These are phyloP conservation scores for Avahi laniger DNA, from an alignment of 2,797 vertebrate species.

Conservation along the genomic window DNA sequence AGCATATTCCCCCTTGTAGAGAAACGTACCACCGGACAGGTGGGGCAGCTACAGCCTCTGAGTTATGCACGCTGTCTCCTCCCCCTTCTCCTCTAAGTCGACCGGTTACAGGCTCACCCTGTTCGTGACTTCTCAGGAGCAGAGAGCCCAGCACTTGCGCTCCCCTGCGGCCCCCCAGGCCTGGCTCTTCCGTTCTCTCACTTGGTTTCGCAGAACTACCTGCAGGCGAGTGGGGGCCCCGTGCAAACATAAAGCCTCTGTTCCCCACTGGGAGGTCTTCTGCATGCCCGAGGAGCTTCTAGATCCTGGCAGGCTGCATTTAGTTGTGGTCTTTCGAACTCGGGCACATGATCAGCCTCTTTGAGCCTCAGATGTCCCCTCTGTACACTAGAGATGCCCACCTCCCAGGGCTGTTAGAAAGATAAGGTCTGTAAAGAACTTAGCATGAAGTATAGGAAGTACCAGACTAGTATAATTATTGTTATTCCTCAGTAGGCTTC, in stretches of 20 bases:
- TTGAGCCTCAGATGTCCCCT: not conserved
- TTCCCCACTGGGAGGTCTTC: not conserved
- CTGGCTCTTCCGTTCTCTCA: not conserved
- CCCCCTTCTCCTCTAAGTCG: not conserved
- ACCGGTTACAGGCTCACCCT: too few relatives aligned
- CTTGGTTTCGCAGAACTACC: not conserved
- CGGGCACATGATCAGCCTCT: not conserved
- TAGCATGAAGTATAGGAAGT: not conserved
- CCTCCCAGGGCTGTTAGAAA: not conserved
- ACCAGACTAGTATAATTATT: not conserved
- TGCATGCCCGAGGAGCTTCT: not conserved
- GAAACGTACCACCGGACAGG: not conserved
- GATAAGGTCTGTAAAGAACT: too few relatives aligned
- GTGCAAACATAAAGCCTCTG: not conserved
- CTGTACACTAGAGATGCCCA: not conserved
- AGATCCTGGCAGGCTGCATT: too few relatives aligned
- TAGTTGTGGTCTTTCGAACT: not conserved
- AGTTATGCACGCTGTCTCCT: not conserved
- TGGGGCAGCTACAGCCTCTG: not conserved
- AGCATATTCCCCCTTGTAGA: not conserved
- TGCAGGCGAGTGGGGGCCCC: not conserved
- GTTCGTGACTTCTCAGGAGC: not conserved
- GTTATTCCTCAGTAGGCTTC: not conserved
- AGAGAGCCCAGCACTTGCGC: not conserved
- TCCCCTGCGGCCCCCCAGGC: fast-evolving